Evolutionary conservation across 2,888 invertebrate genomes (phyloP), one percentile per base, ranked within the genome.

Genomic region (Pyrochroa serraticornis): DNA sequence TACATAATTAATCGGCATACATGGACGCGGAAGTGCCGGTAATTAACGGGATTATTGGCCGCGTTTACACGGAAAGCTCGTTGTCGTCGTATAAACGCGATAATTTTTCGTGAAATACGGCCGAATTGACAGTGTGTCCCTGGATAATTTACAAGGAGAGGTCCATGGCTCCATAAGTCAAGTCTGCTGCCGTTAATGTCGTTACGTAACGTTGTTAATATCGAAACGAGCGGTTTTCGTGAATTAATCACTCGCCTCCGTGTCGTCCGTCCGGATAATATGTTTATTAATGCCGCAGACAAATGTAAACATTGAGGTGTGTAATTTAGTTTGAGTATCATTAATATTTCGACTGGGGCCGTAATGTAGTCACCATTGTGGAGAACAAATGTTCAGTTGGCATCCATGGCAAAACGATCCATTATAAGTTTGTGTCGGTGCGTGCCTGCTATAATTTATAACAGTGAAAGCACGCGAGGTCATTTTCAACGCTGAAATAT

Each of bases 381-480:
- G 45, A 57, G 67, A 68, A 71, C 68, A 71, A 72, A 71, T 69
- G 71, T 69, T 69, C 37, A 69, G 71, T 71, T 72, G 71, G 69
- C 71, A 70, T 70, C 70, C 68, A 68, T 67, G 65, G 60, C 68
- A 65, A 70, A 71, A 69, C 71, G 70, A 72, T 72, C 67, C 71
- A 72, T 72, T 71, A 71, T 71, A 62, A 63, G 67, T 54, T 49
- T 51, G 51, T 68, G 68, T 66, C 67, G 64, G 69, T 71, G 71
- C 71, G 72, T 72, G 71, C 65, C 66, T 58, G 52, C 45, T 50
- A 64, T 70, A 71, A 74, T 74, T 74, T 73, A 73, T 73, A 63
- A 58, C 66, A 54, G 54, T 52, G 61, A 64, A 60, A 65, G 65
- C 72, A 71, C 69, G 71, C 72, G 67, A 69, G 64, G 63, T 64